phyloP scores from a whole-genome alignment of 1,140 invertebrate species.

The Drosophila watanabei region DNA sequence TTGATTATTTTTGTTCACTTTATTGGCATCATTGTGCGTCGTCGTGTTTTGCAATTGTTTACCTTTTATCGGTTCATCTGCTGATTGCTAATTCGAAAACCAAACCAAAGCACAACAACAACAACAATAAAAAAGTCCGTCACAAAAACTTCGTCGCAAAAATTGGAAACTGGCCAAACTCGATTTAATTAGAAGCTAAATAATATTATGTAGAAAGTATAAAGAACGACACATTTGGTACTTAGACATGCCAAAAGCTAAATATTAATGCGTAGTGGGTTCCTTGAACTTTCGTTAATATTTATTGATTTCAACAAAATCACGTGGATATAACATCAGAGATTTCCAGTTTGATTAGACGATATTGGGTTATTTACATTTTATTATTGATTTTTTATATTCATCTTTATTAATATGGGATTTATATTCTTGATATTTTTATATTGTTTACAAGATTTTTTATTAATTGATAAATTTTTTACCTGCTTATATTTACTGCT shows the following conservation, averaged over 20 bases:
- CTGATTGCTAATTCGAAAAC: conserved; percentile 41
- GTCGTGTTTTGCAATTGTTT: conserved; percentile 41
- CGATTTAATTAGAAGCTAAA: conserved; percentile 72
- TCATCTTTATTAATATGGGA: neutral
- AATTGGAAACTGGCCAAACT: conserved; percentile 61
- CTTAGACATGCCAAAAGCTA: conserved; percentile 43
- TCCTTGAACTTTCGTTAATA: conserved; percentile 41
- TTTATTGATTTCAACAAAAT: conserved; percentile 32
- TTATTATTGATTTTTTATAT: conserved; percentile 3
- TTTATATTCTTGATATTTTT: neutral
- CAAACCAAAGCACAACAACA: conserved; percentile 9
- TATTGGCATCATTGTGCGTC: conserved; percentile 17
- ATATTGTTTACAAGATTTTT: conserved; percentile 1
- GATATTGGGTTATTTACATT: neutral
- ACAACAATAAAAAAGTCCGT: neutral
- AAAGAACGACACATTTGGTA: conserved; percentile 35
- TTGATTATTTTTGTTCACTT: conserved; percentile 39
- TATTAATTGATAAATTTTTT: neutral
- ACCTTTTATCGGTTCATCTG: conserved; percentile 44
- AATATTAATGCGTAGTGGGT: conserved; percentile 52
- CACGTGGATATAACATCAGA: conserved; percentile 28
- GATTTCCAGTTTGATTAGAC: conserved; percentile 17
- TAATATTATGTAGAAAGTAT: conserved; percentile 54
- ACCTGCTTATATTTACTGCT: neutral
- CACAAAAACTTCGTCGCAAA: conserved; percentile 22